Conservation (phyloP, 2,888 invertebrate genomes). For the Tipula helvola region DNA sequence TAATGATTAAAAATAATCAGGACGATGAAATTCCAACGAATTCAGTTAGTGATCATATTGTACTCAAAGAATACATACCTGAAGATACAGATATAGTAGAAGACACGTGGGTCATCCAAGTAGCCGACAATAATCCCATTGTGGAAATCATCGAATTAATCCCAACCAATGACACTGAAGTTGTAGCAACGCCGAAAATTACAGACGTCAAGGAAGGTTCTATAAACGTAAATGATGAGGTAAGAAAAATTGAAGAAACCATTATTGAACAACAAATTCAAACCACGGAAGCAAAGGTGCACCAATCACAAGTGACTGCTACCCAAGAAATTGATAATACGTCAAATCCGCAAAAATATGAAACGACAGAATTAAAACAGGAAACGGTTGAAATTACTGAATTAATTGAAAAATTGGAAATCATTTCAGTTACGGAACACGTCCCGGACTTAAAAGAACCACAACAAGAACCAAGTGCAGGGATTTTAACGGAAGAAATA, state of each 20-base stretch:
- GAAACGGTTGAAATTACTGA: neutral
- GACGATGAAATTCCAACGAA: neutral
- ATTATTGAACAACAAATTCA: neutral
- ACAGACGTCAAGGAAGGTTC: neutral
- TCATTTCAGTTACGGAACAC: neutral
- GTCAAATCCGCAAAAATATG: neutral
- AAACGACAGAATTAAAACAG: neutral
- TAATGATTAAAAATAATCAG: too few species aligned
- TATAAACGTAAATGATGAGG: neutral
- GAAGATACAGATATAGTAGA: slow-evolving; percentile 14
- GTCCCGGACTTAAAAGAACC: neutral
- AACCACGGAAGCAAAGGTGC: neutral
- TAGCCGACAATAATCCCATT: neutral
- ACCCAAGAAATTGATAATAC: neutral
- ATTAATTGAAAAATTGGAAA: neutral
- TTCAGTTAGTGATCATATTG: too few species aligned
- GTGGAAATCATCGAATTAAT: neutral
- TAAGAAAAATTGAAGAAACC: neutral
- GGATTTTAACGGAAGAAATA: too few species aligned
- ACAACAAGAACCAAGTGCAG: too few species aligned
- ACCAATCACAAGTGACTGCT: neutral
- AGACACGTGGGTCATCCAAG: neutral
- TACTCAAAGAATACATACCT: slow-evolving; percentile 11
- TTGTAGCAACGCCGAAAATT: neutral
- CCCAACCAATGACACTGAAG: neutral